A percentile compares a stretch with the other conserved stretches of the same genome.
Conservation (phyloP, 1,140 invertebrate species). For the Drosophila novamexicana region DNA sequence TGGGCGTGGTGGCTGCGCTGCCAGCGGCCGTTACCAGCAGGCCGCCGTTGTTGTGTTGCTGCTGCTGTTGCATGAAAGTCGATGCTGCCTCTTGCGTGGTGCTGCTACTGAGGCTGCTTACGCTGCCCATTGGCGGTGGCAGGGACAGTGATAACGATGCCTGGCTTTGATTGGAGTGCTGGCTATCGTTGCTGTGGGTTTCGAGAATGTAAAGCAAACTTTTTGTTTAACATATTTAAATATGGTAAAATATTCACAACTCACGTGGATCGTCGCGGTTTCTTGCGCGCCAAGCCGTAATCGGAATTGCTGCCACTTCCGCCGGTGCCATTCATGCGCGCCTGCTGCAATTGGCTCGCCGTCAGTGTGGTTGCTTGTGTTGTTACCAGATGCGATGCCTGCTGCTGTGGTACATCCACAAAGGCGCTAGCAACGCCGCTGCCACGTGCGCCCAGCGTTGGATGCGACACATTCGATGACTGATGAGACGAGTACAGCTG, state of each 20-base stretch:
- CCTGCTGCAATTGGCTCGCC: slow-evolving; percentile 44
- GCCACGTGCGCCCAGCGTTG: slow-evolving; percentile 54
- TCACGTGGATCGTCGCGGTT: slow-evolving; percentile 85
- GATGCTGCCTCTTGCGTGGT: slow-evolving; percentile 23
- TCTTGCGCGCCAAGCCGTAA: slow-evolving; percentile 85
- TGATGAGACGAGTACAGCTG: slow-evolving; percentile 72
- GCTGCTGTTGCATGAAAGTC: slow-evolving; percentile 43
- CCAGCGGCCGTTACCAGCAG: slow-evolving; percentile 49
- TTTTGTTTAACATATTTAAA: background rate
- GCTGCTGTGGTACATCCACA: slow-evolving; percentile 63
- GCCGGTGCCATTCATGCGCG: slow-evolving; percentile 66
- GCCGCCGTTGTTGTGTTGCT: slow-evolving; percentile 61
- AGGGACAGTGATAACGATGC: slow-evolving; percentile 65
- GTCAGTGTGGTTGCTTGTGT: slow-evolving; percentile 22
- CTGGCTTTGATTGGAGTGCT: slow-evolving; percentile 78
- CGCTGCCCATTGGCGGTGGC: slow-evolving; percentile 53
- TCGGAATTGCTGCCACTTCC: slow-evolving; percentile 28
- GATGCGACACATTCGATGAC: slow-evolving; percentile 25
- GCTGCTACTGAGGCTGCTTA: slow-evolving; percentile 34
- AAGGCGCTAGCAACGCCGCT: slow-evolving; percentile 47
- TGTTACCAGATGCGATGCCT: slow-evolving; percentile 31
- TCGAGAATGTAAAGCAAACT: background rate
- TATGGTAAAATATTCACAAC: background rate
- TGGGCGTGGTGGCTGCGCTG: slow-evolving; percentile 20
- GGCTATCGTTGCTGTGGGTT: slow-evolving; percentile 70